Base-by-base conservation (phyloP, 2,888 invertebrate genomes). In the Drosophila recens region DNA sequence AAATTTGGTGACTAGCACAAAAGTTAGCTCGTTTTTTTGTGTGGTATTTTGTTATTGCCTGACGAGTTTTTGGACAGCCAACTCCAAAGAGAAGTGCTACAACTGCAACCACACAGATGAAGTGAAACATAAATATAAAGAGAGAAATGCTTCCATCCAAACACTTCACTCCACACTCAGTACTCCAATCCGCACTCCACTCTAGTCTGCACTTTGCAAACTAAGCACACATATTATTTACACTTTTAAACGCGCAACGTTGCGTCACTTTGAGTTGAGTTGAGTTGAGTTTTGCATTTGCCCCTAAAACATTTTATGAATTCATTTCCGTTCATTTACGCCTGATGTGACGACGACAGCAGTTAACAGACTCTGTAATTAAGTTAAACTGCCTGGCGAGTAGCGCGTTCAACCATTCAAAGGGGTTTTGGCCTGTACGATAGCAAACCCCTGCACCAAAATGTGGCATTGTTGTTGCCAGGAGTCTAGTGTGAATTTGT, bases 301-400 rank as follows among this genome's bases (percentile, higher is more conserved):
- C 79, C 70, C 71, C 87, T 72, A 66, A 51, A 8, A 52, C 89
- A 79, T 89, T 87, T 89, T 90, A 88, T 88, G 87, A 89, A 86
- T 90, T 86, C 88, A 88, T 86, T 90, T 86, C 86, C 86, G 86
- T 90, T 86, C 80, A 86, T 80, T 84, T 89, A 88, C 89, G 86
- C 87, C 89, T 86, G 83, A 90, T 80, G 80, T 78, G 78, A 71
- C 63, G 68, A 49, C 68, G 71, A 30, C 38, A 38, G 52, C 85
- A 79, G 87, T 89, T 76, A 71, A 71, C 82, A 68, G 75, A 49
- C 59, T 40, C 87, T 66, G 78, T 86, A 90, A 88, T 86, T 88
- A 88, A 86, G 90, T 86, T 86, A 73, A 82, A 75, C 72, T 73
- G 82, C 65, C 71, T 71, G 77, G 48, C 46, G 66, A 54, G 67